phyloP scores from a whole-genome alignment of 2,797 vertebrate genomes.

The Babyrousa celebensis region DNA sequence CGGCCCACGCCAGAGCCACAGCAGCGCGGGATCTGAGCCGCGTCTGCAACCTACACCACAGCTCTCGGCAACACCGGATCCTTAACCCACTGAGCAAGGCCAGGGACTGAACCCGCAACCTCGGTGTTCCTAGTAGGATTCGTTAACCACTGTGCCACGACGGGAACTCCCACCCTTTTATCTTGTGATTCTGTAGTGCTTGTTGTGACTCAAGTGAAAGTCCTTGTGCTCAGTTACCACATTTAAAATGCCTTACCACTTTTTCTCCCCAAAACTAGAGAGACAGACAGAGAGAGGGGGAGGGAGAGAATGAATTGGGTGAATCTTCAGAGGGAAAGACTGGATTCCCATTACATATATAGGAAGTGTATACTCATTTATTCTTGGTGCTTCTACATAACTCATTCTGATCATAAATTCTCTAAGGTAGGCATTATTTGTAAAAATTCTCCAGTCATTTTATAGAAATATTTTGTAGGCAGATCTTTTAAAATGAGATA shows the following conservation, averaged over 20 bases:
- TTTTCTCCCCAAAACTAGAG: constrained; percentile 23
- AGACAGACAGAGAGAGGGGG: background rate
- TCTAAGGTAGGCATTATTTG: constrained; percentile 33
- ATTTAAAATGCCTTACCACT: background rate
- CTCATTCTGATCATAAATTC: constrained; percentile 48
- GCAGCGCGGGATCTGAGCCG: no score
- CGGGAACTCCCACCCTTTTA: background rate
- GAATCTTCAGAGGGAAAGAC: background rate
- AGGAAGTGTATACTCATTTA: background rate
- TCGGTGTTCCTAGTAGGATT: no score
- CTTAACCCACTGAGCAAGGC: no score
- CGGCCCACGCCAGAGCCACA: no score
- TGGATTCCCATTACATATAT: background rate
- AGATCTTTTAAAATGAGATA: background rate
- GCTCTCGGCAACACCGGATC: no score
- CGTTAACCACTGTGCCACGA: no score
- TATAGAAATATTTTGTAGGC: constrained; percentile 13
- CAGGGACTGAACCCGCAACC: no score
- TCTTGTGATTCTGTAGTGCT: background rate
- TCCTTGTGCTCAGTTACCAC: background rate
- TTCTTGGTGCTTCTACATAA: constrained; percentile 1
- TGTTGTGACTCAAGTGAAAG: background rate
- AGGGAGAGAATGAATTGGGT: background rate
- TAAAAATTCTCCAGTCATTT: constrained; percentile 36
- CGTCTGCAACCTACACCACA: no score